phyloP scores from a whole-genome alignment of 2,888 invertebrate genomes.

The Leptinotarsa tumamoca region DNA sequence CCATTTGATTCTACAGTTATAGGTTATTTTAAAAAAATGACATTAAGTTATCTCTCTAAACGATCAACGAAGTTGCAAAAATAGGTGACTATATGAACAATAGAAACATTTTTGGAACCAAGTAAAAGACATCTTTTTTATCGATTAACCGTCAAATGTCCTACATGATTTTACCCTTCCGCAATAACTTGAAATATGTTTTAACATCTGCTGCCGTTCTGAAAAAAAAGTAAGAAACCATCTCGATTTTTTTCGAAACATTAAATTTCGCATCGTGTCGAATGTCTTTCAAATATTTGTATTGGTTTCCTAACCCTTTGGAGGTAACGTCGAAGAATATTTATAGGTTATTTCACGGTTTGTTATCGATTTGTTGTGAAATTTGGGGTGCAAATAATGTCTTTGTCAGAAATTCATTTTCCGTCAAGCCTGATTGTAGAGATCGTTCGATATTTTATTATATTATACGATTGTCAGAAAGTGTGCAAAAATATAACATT shows the following conservation, averaged over 20 bases:
- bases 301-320: constrained; percentile 53
- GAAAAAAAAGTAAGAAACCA: constrained; percentile 40
- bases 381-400: constrained; percentile 25
- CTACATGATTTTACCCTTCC: constrained; percentile 15
- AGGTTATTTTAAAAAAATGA: too few species aligned
- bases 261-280: constrained; percentile 54
- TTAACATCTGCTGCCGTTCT: constrained; percentile 43
- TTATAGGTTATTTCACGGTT: constrained; percentile 49
- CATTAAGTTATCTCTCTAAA: too few species aligned
- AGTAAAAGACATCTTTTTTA: too few species aligned
- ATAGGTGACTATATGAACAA: too few species aligned
- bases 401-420: constrained; percentile 20
- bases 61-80: too few species aligned
- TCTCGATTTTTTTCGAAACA: constrained; percentile 57
- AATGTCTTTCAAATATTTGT: constrained; percentile 56
- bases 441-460: constrained; percentile 1
- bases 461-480: background rate
- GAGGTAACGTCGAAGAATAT: constrained; percentile 52
- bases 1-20: too few species aligned
- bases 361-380: constrained; percentile 35
- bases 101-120: too few species aligned
- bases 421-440: constrained; percentile 10
- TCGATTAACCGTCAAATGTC: constrained; percentile 1
- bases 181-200: background rate
- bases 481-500: too few species aligned